Percentiles rank a stretch among this genome's conserved stretches.
These are phyloP conservation scores for Branchinecta lindahli DNA, from an alignment of 1,140 invertebrate species.

Conservation along the genomic window DNA sequence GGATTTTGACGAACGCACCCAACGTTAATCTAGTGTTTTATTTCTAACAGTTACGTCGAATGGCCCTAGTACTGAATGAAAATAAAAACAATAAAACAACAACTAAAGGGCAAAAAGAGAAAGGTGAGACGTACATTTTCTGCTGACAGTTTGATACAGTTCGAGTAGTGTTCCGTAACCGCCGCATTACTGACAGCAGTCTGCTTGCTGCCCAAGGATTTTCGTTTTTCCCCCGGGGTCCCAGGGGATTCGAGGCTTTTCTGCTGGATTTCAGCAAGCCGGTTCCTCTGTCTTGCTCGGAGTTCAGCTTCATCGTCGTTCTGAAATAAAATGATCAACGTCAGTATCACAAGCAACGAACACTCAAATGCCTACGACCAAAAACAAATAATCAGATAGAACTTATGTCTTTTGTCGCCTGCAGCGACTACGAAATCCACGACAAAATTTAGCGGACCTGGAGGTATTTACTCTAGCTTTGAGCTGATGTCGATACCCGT, in stretches of 20 bases:
- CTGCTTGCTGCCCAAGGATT: slow-evolving; percentile 21
- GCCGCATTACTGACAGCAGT: slow-evolving; percentile 31
- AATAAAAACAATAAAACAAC: too few relatives aligned
- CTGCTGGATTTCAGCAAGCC: slow-evolving; percentile 26
- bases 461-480: too few relatives aligned
- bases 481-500: too few relatives aligned
- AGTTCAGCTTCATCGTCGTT: slow-evolving; percentile 32
- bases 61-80: too few relatives aligned
- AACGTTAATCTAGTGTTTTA: too few relatives aligned
- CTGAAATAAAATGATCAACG: slow-evolving; percentile 14
- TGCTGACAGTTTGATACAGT: slow-evolving; percentile 47
- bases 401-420: neutral
- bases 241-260: slow-evolving; percentile 20
- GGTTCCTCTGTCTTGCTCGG: slow-evolving; percentile 27
- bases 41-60: too few relatives aligned
- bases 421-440: too few relatives aligned
- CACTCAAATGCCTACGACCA: neutral
- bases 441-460: too few relatives aligned
- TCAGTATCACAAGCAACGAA: neutral
- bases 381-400: neutral
- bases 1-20: too few relatives aligned
- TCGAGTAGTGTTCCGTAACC: slow-evolving; percentile 45
- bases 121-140: slow-evolving; percentile 41
- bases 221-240: slow-evolving; percentile 21
- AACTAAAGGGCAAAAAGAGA: neutral